Evolutionary conservation across 1,140 invertebrate species (phyloP), one percentile per base, ranked within the genome.

Genomic region (Muscidifurax raptorellus): DNA sequence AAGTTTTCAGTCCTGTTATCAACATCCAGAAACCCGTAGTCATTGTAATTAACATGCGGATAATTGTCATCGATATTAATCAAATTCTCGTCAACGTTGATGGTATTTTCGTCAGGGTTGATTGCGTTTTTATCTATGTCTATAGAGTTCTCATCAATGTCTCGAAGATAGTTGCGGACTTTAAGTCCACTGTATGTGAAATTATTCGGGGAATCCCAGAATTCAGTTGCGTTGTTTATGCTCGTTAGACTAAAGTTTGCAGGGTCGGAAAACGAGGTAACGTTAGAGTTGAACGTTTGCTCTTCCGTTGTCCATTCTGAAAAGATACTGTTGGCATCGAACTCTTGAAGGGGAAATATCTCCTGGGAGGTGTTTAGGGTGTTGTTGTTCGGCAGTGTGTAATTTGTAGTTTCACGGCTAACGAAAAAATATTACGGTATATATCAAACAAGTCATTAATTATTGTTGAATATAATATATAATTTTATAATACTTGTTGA

Each of bases 21-120:
- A 12, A 77, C 15, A 9, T 71, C 72, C 12, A 81, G 2, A 27
- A 77, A 69, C 0, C 74, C 84, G 27, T 69, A 81, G 28, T 85
- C 52, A 22, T 82, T 71, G 47, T 81, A 82, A 47, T 78, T 71
- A 5, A 52, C 6, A 15, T 85, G 78, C 2, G 81, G 64, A 74
- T 87, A 86, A 67, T 86, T 86, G 10, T 75, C 82, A 12, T 47
- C 22, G 2, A 78, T 7, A 59, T 47, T 52, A 28, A 28, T 52
- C n/a, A n/a, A 13, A 69, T 69, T 69, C 3, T 80, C 78, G 13
- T 47, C 27, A 2, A 71, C 1, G 52, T 47, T 52, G 13, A 28
- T 77, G 10, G 22, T 2, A 69, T 69, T 80, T 18, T 80, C 77
- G 18, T 80, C 77, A 27, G 6, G 12, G 22, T 36, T 67, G 13